Percentiles rank a stretch among this genome's conserved stretches.
Conservation (phyloP, 2,888 invertebrate species). For the Operophtera brumata region DNA sequence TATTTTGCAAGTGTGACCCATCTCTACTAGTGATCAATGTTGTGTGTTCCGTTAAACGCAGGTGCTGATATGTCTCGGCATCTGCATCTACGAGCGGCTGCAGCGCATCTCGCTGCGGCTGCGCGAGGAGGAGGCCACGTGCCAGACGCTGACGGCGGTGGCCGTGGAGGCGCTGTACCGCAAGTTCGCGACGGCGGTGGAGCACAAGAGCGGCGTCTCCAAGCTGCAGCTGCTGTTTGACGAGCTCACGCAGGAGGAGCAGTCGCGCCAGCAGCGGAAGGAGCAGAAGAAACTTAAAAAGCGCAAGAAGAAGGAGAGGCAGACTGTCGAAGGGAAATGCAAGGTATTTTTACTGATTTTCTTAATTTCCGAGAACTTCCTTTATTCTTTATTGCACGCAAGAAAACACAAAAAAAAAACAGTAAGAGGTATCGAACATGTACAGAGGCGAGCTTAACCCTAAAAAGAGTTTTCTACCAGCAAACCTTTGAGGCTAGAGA, state of each 20-base stretch:
- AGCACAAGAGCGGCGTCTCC: constrained; percentile 92
- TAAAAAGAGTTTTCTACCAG: too few species aligned
- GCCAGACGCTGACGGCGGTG: constrained; percentile 94
- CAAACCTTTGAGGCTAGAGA: too few species aligned
- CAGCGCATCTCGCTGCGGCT: constrained; percentile 92
- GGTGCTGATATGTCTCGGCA: constrained; percentile 95
- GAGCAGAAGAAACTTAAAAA: constrained; percentile 91
- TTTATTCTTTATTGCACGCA: too few species aligned
- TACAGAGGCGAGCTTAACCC: too few species aligned
- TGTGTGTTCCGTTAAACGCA: constrained; percentile 25
- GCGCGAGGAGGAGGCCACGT: constrained; percentile 95
- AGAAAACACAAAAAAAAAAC: too few species aligned
- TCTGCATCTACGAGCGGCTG: constrained; percentile 94
- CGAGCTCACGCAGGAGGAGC: constrained; percentile 92
- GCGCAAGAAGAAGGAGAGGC: constrained; percentile 85
- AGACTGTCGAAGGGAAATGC: constrained; percentile 68
- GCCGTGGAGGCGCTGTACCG: constrained; percentile 92
- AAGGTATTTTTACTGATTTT: constrained; percentile 48
- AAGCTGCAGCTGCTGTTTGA: constrained; percentile 93
- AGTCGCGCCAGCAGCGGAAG: constrained; percentile 90
- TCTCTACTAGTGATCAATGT: background rate
- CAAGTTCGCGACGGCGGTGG: constrained; percentile 94
- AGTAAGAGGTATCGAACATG: too few species aligned
- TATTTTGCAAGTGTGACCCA: too few species aligned
- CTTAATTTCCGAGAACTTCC: too few species aligned